Base-by-base conservation (phyloP, 2,888 invertebrate species). In the Prosopocoilus inquinatus region DNA sequence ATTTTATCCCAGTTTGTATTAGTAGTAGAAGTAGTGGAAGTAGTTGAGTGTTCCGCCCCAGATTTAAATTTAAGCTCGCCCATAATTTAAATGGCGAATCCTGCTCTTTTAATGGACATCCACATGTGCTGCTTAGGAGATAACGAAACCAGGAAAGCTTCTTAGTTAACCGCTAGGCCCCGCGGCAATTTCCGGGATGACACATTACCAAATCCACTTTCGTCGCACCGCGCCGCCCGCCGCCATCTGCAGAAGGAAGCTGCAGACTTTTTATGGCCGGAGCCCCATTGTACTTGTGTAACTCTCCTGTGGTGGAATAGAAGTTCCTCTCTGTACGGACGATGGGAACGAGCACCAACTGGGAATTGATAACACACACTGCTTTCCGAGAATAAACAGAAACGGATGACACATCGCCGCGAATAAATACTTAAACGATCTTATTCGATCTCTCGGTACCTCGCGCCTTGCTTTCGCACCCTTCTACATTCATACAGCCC, bases 401-500 rank as follows among this genome's bases (percentile, higher is more conserved):
- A 13, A 34, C 53, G 57, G 59, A 59, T 59, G 57, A 57, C 57
- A 59, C 59, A 59, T 54, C 47, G 54, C 59, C 53, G 45, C 57
- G 51, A 57, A 59, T 53, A 59, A 59, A 59, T 59, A 59, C 52
- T 59, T 57, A 57, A 59, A 59, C 57, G 59, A 50, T 49, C 54
- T 54, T 48, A 53, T 53, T 54, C 50, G 46, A 33, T 36, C 36
- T 28, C 3, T 36, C 36, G 36, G n/a, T 36, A 34, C 51, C 36
- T 47, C n/a, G n/a, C n/a, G n/a, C 15, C 46, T 36, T 28, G 7
- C 20, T 48, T 38, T 47, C 28, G 20, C 35, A 39, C 55, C 50
- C 57, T 45, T 41, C 36, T 36, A 46, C 13, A 46, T 28, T 43
- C 32, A 39, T 41, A 13, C 36, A 46, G 45, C 57, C 57, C 57